A percentile compares a stretch with the other conserved stretches of the same genome.
phyloP scores from a whole-genome alignment of 2,797 vertebrate genomes.

The Hypotaenidia philippensis region DNA sequence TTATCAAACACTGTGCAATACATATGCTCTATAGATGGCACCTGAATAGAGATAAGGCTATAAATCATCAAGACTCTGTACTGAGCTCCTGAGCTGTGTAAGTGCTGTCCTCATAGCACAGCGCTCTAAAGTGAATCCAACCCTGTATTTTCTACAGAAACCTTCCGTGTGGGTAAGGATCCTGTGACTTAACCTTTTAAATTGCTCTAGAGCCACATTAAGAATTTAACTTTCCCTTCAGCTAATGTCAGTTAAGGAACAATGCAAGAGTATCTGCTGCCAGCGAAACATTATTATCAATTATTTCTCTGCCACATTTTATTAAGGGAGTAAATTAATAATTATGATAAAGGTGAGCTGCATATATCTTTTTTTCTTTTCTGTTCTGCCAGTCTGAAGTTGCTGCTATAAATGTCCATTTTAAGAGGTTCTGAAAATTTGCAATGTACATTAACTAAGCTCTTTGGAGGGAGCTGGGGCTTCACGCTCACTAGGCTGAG shows the following conservation, averaged over 20 bases:
- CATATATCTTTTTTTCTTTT: not conserved
- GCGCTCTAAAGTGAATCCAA: conserved; percentile 23
- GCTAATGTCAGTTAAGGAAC: conserved; percentile 51
- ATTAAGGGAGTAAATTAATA: conserved; percentile 64
- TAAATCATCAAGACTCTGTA: conserved; percentile 37
- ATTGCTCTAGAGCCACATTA: conserved; percentile 48
- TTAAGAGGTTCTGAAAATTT: conserved; percentile 11
- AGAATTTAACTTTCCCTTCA: conserved; percentile 53
- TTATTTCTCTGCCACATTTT: conserved; percentile 68
- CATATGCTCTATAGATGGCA: conserved; percentile 40
- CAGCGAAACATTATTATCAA: conserved; percentile 55
- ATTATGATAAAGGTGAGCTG: conserved; percentile 57
- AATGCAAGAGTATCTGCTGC: conserved; percentile 7
- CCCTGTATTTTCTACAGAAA: conserved; percentile 30
- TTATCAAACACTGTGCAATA: conserved; percentile 19
- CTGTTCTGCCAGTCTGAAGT: not conserved
- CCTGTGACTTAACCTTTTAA: conserved; percentile 50
- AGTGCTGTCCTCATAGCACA: conserved; percentile 42
- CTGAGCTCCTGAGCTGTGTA: conserved; percentile 34
- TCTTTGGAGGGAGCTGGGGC: not conserved
- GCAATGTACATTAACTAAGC: not conserved
- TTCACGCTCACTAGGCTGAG: not conserved
- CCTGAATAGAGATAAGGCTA: conserved; percentile 53
- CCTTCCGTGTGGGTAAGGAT: conserved; percentile 33
- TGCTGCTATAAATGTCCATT: conserved; percentile 37